phyloP scores from a whole-genome alignment of 2,113 vertebrate species.

The Gymnarchus niloticus region DNA sequence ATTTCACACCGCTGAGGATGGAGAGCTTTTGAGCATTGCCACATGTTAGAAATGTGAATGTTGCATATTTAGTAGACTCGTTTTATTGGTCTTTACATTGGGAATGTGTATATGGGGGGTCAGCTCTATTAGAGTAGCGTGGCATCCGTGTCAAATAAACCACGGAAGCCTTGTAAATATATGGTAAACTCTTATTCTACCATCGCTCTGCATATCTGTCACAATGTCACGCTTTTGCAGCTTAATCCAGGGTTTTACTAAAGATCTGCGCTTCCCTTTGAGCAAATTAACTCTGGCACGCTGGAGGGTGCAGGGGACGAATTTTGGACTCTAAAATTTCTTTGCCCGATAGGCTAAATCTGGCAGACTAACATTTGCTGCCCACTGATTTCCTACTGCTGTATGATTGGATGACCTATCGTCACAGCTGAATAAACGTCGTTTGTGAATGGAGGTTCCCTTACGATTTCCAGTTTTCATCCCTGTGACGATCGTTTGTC shows the following conservation, averaged over 20 bases:
- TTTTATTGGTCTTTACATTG: not conserved
- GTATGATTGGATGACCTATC: slow-evolving; percentile 18
- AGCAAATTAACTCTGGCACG: not conserved
- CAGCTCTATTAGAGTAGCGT: not conserved
- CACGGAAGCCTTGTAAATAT: not conserved
- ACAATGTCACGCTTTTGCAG: not conserved
- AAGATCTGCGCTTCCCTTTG: not conserved
- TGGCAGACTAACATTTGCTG: slow-evolving; percentile 3
- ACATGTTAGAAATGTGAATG: not conserved
- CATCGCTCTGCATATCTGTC: not conserved
- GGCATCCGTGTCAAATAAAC: not conserved
- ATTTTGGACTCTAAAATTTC: slow-evolving; percentile 2
- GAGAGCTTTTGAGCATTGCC: not conserved
- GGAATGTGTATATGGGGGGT: not conserved
- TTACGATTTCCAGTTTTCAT: slow-evolving; percentile 23
- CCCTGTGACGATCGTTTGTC: slow-evolving; percentile 26
- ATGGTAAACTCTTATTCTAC: not conserved
- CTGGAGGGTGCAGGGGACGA: slow-evolving; percentile 13
- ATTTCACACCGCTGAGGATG: not conserved
- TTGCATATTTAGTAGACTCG: not conserved
- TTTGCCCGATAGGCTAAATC: slow-evolving; percentile 21
- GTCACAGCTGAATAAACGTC: slow-evolving; percentile 14
- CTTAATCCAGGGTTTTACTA: not conserved
- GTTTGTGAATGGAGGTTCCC: not conserved
- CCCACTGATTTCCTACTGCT: slow-evolving; percentile 15